These are phyloP conservation scores for Syngnathoides biaculeatus DNA, from an alignment of 2,113 vertebrate genomes.

Conservation along the genomic window DNA sequence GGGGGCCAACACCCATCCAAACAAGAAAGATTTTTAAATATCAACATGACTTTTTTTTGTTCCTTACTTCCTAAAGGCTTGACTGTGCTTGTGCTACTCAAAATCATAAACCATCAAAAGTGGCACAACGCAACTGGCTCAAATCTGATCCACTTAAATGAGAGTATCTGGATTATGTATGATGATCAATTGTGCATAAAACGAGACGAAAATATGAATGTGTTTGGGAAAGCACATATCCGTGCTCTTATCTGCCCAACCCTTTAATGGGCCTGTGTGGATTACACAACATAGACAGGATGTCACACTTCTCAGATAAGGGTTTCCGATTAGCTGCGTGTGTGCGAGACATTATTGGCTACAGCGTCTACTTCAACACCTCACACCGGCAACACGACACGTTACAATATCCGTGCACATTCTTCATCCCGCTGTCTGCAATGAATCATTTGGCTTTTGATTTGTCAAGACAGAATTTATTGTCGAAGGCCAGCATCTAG, in stretches of 20 bases:
- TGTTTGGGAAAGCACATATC: slow-evolving; percentile 2
- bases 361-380: slow-evolving; percentile 7
- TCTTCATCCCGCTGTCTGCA: not conserved
- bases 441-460: too few species aligned
- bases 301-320: slow-evolving; percentile 67
- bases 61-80: slow-evolving; percentile 10
- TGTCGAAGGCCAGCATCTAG: not conserved
- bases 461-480: not conserved
- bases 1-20: not conserved
- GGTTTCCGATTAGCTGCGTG: slow-evolving; percentile 39
- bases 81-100: slow-evolving; percentile 3
- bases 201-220: not conserved
- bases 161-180: slow-evolving; percentile 4
- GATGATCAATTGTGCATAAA: not conserved
- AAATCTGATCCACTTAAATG: not conserved
- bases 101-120: not conserved
- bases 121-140: not conserved
- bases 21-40: not conserved
- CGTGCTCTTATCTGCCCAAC: slow-evolving; percentile 10
- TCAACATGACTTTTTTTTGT: not conserved
- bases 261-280: slow-evolving; percentile 25
- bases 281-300: slow-evolving; percentile 64
- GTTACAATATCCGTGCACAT: slow-evolving; percentile 3
- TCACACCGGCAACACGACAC: slow-evolving; percentile 31
- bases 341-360: slow-evolving; percentile 44